Conservation (phyloP, 2,888 invertebrate genomes). For the Entomobrya multifasciata region DNA sequence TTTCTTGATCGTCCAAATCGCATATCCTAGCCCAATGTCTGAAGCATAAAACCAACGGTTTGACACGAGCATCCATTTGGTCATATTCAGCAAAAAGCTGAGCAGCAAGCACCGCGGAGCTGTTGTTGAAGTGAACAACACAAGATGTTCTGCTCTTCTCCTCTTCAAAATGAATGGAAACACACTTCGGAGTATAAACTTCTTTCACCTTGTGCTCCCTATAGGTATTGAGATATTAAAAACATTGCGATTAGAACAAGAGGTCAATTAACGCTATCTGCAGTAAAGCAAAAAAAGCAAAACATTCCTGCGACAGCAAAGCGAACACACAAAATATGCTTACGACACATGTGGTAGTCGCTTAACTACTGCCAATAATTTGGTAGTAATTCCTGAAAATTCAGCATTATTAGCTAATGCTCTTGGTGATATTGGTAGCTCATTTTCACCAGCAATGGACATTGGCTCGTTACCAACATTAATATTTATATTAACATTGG, state of each 20-base stretch:
- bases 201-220: conserved; percentile 79
- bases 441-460: neutral
- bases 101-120: conserved; percentile 79
- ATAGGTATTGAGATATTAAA: conserved; percentile 44
- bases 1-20: conserved; percentile 82
- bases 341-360: conserved; percentile 57
- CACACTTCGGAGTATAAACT: conserved; percentile 81
- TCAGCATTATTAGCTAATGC: conserved; percentile 37
- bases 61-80: conserved; percentile 80
- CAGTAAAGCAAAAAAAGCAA: no score
- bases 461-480: conserved; percentile 53
- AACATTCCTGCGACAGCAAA: neutral
- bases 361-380: conserved; percentile 51
- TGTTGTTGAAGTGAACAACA: conserved; percentile 81
- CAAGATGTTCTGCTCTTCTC: conserved; percentile 79
- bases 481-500: conserved; percentile 82
- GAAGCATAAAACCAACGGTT: conserved; percentile 80
- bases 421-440: conserved; percentile 40
- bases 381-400: conserved; percentile 55
- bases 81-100: conserved; percentile 80
- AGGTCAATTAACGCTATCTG: no score
- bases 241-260: no score
- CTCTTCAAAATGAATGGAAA: conserved; percentile 81
- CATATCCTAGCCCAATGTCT: conserved; percentile 82
- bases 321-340: neutral